phyloP scores from a whole-genome alignment of 1,140 invertebrate genomes.

The Heliconius eleuchia region DNA sequence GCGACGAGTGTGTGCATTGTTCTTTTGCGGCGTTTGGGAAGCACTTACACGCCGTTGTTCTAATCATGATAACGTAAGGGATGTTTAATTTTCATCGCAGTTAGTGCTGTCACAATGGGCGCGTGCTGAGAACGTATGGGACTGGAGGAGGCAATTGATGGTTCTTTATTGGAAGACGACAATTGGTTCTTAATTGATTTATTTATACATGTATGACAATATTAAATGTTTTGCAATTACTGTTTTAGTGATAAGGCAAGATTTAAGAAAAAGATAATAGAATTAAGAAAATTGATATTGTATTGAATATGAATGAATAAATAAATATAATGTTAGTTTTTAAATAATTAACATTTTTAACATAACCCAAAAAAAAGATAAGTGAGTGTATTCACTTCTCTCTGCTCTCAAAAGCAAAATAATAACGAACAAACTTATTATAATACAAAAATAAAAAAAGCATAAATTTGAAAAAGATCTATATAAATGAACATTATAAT shows the following conservation, averaged over 20 bases:
- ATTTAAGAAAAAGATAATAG: no score
- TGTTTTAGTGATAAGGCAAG: no score
- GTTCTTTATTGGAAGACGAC: neutral
- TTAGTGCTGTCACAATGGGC: slow-evolving; percentile 36
- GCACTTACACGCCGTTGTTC: slow-evolving; percentile 69
- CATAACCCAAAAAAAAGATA: no score
- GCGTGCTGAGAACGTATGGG: slow-evolving; percentile 23
- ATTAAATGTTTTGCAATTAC: neutral
- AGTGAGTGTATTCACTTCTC: no score
- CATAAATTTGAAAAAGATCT: neutral
- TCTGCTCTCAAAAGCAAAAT: no score
- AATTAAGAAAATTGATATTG: no score
- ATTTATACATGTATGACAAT: neutral
- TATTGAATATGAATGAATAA: no score
- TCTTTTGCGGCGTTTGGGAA: slow-evolving; percentile 69
- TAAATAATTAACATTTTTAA: no score
- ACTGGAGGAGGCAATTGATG: slow-evolving; percentile 31
- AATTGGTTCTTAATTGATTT: slow-evolving; percentile 4
- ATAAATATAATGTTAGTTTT: no score
- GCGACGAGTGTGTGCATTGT: slow-evolving; percentile 70
- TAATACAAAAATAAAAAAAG: neutral
- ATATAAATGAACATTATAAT: neutral
- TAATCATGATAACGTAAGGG: slow-evolving; percentile 71
- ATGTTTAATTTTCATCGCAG: slow-evolving; percentile 41
- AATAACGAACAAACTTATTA: no score